Percentiles rank a stretch among this genome's conserved stretches.
Conservation (phyloP, 2,888 invertebrate species). For the Monochamus alternatus region DNA sequence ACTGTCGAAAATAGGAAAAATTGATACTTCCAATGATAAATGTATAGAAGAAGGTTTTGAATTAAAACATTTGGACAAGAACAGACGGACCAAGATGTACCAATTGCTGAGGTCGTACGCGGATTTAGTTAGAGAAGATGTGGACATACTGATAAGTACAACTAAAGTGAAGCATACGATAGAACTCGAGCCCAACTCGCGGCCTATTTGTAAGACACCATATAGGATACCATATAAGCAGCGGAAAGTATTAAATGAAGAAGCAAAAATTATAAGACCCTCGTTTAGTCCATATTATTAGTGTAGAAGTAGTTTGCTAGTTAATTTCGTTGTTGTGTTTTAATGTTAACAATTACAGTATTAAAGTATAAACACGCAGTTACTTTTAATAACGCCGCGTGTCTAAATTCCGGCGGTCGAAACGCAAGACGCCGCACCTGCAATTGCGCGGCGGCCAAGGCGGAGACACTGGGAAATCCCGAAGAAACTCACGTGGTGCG, state of each 20-base stretch:
- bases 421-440: too few relatives aligned
- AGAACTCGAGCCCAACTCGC: slow-evolving; percentile 20
- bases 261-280: slow-evolving; percentile 2
- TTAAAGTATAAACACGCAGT: too few relatives aligned
- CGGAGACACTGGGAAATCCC: too few relatives aligned
- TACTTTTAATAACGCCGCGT: too few relatives aligned
- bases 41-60: slow-evolving; percentile 29
- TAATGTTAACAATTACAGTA: too few relatives aligned
- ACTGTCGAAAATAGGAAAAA: background rate
- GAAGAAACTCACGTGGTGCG: too few relatives aligned
- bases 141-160: slow-evolving; percentile 27
- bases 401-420: too few relatives aligned
- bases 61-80: slow-evolving; percentile 16
- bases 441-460: too few relatives aligned
- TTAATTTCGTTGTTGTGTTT: too few relatives aligned
- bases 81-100: background rate
- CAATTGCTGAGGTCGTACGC: slow-evolving; percentile 19
- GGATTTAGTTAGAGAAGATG: slow-evolving; percentile 23
- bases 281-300: slow-evolving; percentile 19
- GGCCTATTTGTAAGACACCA: background rate
- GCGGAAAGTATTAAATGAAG: background rate
- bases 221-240: slow-evolving; percentile 19
- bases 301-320: too few relatives aligned
- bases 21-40: slow-evolving; percentile 32
- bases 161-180: slow-evolving; percentile 36